Evolutionary conservation across 2,797 vertebrate genomes (phyloP).

Genomic region (Helarctos malayanus): DNA sequence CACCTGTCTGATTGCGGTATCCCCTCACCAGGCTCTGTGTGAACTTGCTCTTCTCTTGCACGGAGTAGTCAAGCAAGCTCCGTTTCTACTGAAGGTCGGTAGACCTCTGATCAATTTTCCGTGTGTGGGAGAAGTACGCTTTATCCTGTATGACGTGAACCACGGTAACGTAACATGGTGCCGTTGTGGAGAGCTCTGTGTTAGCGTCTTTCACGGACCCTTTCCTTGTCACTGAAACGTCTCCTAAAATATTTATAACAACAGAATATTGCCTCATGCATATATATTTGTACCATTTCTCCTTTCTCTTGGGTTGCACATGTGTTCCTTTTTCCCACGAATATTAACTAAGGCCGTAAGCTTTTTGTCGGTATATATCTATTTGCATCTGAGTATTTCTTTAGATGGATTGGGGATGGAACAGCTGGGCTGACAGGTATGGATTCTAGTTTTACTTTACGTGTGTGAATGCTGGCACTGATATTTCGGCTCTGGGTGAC

Average conservation of each 20-base stretch:
- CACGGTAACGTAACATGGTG: neutral
- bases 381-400: neutral
- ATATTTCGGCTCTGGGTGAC: rapidly evolving
- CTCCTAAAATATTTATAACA: neutral
- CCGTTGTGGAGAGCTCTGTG: neutral
- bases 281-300: too few relatives aligned
- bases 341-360: neutral
- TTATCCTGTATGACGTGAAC: neutral
- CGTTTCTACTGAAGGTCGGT: neutral
- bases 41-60: neutral
- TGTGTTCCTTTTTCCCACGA: neutral
- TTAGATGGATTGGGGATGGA: neutral
- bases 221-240: neutral
- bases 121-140: neutral
- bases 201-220: neutral
- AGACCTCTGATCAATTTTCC: neutral
- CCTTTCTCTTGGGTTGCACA: neutral
- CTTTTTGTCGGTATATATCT: neutral
- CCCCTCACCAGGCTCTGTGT: neutral
- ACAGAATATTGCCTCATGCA: neutral
- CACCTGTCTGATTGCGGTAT: neutral
- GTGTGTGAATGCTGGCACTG: neutral
- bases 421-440: neutral
- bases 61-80: neutral
- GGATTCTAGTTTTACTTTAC: neutral